Evolutionary conservation across 2,888 invertebrate species (phyloP).

Genomic region (Volucella bombylans): DNA sequence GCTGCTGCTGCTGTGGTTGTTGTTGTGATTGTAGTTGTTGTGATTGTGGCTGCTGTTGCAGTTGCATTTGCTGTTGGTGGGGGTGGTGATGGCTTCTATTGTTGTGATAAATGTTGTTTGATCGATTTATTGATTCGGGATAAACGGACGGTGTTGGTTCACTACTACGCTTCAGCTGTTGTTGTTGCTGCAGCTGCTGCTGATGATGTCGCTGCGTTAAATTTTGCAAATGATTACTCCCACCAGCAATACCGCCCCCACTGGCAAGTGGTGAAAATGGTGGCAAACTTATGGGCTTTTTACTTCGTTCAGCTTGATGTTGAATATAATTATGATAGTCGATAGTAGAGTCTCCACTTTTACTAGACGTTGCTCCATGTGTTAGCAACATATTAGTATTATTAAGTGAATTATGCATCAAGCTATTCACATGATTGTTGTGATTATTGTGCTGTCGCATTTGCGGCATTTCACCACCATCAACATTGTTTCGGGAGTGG

Average conservation of each 20-base stretch:
- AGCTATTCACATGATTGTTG: slow-evolving; percentile 49
- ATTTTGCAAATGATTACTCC: slow-evolving; percentile 60
- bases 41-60: slow-evolving; percentile 35
- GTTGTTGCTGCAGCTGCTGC: slow-evolving; percentile 39
- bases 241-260: slow-evolving; percentile 50
- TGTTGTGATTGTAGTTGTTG: slow-evolving; percentile 42
- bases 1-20: slow-evolving; percentile 58
- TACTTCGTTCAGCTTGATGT: slow-evolving; percentile 51
- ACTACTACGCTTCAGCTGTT: slow-evolving; percentile 67
- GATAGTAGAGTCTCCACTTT: slow-evolving; percentile 64
- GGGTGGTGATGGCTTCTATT: slow-evolving; percentile 51
- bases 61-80: slow-evolving; percentile 45
- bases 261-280: slow-evolving; percentile 22
- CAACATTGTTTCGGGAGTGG: slow-evolving; percentile 52
- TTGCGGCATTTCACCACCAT: slow-evolving; percentile 62
- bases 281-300: slow-evolving; percentile 61
- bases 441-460: slow-evolving; percentile 70
- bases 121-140: slow-evolving; percentile 64
- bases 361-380: slow-evolving; percentile 68
- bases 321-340: slow-evolving; percentile 64
- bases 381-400: slow-evolving; percentile 54
- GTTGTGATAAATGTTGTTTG: slow-evolving; percentile 67
- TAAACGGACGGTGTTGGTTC: slow-evolving; percentile 72
- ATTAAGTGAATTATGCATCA: slow-evolving; percentile 51
- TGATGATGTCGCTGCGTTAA: slow-evolving; percentile 57